Base-by-base conservation (phyloP, 2,797 vertebrate genomes). In the Brachymystax lenok region DNA sequence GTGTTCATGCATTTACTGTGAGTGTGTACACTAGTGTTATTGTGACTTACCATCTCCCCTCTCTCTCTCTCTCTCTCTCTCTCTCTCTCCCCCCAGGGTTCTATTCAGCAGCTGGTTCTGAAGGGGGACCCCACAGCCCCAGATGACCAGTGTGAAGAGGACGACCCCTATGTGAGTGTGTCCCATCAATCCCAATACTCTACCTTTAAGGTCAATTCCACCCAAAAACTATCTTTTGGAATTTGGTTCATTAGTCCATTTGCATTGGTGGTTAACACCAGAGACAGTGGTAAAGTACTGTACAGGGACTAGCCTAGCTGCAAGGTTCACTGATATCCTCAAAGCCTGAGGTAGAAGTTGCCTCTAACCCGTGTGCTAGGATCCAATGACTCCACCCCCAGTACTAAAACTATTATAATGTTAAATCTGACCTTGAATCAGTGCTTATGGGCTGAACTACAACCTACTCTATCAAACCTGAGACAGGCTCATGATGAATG, bases 141-240 rank as follows among this genome's bases (percentile, higher is more conserved):
- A 0, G 96, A 96, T 80, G 96, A 97, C 81, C 94, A 96, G 78
- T 99, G 98, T 75, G 97, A 99, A 86, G 96, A 98, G 52, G 97
- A 97, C 64, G 97, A 98, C 69, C 94, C 96, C 16, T 96, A 97
- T 73, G 98, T 99, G 86, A 98, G 97, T 93, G 71, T 56, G 67
- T 50, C 72, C 21, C 40, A 10, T 46, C 10, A 46, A 46, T 24
- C 59, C 56, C 56, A 61, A n/a, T 61, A 21, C n/a, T 24, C 4
- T 24, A 10, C 59, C 59, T 46, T 46, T 12, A 46, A 46, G 40
- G 33, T 4, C 30, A 69, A 59, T 19, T 21, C 54, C n/a, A 59
- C 24, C 17, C 63, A 28, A 16, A n/a, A 6, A 5, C 66, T 13
- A 46, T 46, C 12, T 46, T 46, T 46, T 46, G 40, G 40, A 12